Evolutionary conservation across 2,888 invertebrate species (phyloP).

Genomic region (Mystacides longicornis): DNA sequence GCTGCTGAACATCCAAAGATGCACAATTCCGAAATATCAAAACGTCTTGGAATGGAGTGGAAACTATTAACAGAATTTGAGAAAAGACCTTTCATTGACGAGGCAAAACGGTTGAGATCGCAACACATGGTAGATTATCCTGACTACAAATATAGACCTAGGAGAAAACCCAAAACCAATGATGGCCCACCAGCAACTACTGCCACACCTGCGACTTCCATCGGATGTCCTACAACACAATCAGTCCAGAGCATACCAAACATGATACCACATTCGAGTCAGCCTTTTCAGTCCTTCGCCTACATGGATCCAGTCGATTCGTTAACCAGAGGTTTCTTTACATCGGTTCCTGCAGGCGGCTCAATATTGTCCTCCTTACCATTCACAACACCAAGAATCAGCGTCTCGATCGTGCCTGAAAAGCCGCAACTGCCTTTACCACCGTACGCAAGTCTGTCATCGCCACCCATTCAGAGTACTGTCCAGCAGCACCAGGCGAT

Average conservation of each 20-base stretch:
- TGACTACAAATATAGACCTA: slow-evolving; percentile 62
- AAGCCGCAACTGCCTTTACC: slow-evolving; percentile 21
- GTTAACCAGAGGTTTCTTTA: slow-evolving; percentile 19
- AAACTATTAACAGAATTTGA: slow-evolving; percentile 70
- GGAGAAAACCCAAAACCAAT: slow-evolving; percentile 48
- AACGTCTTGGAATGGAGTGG: slow-evolving; percentile 78
- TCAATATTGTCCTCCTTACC: slow-evolving; percentile 14
- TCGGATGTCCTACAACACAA: neutral
- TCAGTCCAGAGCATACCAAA: slow-evolving; percentile 15
- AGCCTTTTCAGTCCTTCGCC: slow-evolving; percentile 30
- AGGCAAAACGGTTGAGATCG: slow-evolving; percentile 70
- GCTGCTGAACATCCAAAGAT: slow-evolving; percentile 75
- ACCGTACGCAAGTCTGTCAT: slow-evolving; percentile 24
- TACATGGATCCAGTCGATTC: slow-evolving; percentile 21
- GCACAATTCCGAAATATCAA: slow-evolving; percentile 74
- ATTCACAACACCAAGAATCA: slow-evolving; percentile 18
- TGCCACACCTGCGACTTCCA: neutral
- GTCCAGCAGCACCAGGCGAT: slow-evolving; percentile 25
- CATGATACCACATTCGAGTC: slow-evolving; percentile 31
- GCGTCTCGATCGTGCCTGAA: slow-evolving; percentile 21
- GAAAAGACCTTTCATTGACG: slow-evolving; percentile 82
- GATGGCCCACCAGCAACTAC: neutral
- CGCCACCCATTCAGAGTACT: slow-evolving; percentile 9
- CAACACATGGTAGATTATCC: slow-evolving; percentile 67
- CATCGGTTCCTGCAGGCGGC: slow-evolving; percentile 13